Percentiles rank a stretch among this genome's conserved stretches.
phyloP scores from a whole-genome alignment of 2,888 invertebrate species.

The Hemistola chrysoprasaria region DNA sequence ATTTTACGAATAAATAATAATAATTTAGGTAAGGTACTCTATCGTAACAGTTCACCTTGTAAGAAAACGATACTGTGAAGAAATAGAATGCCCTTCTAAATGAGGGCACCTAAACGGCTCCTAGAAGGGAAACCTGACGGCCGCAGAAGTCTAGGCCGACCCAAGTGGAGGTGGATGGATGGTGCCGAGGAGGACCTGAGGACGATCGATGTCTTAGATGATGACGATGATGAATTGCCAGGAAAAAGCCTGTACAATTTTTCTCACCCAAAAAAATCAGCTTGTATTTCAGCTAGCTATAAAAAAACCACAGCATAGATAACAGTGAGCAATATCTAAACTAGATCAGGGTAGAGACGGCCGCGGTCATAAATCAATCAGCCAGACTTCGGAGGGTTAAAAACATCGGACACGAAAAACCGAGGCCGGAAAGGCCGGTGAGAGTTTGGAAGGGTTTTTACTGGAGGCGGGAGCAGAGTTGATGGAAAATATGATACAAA shows the following conservation, averaged over 20 bases:
- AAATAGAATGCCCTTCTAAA: too few species aligned
- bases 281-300: not conserved
- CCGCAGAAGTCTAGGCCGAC: too few species aligned
- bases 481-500: slow-evolving; percentile 25
- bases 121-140: too few species aligned
- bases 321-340: slow-evolving; percentile 41
- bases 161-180: too few species aligned
- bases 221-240: too few species aligned
- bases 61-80: too few species aligned
- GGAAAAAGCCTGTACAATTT: not conserved
- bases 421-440: slow-evolving; percentile 37
- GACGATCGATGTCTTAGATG: too few species aligned
- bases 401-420: slow-evolving; percentile 52
- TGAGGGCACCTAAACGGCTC: too few species aligned
- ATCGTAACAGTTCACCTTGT: too few species aligned
- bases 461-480: slow-evolving; percentile 11
- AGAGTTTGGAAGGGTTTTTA: slow-evolving; percentile 37
- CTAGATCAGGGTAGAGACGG: slow-evolving; percentile 42
- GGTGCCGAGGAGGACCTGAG: too few species aligned
- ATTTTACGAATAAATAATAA: too few species aligned
- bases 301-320: slow-evolving; percentile 6
- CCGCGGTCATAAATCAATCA: slow-evolving; percentile 59
- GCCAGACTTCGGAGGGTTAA: slow-evolving; percentile 42
- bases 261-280: slow-evolving; percentile 1
- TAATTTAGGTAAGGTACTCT: too few species aligned